Percentiles rank a stretch among this genome's conserved stretches.
phyloP scores from a whole-genome alignment of 2,797 vertebrate species.

The Mus spretus region DNA sequence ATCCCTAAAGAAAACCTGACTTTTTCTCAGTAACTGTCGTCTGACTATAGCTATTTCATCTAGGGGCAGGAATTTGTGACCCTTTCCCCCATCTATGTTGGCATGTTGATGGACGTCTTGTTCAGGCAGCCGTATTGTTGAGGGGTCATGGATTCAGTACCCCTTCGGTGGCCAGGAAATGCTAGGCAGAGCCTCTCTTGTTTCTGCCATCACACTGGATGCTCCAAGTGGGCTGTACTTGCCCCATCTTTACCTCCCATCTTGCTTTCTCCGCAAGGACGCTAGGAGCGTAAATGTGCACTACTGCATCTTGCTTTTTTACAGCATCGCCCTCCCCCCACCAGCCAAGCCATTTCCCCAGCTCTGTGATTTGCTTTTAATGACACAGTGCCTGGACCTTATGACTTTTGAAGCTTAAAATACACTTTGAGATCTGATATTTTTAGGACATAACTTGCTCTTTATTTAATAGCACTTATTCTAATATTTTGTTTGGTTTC shows the following conservation, averaged over 20 bases:
- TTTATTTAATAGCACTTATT: slow-evolving; percentile 13
- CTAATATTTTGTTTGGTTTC: not conserved
- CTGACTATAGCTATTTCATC: not conserved
- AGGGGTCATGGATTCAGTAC: not conserved
- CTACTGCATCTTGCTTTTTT: not conserved
- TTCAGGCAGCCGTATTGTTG: not conserved
- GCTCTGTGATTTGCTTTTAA: not conserved
- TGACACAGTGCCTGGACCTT: not conserved
- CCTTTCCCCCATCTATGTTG: not conserved
- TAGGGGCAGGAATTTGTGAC: too few species aligned
- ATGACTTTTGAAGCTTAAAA: slow-evolving; percentile 6
- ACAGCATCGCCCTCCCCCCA: too few species aligned
- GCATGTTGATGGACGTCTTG: not conserved
- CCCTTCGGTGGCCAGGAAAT: not conserved
- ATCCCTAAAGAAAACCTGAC: not conserved
- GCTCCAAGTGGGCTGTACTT: not conserved
- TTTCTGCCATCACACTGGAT: not conserved
- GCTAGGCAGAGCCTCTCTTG: not conserved
- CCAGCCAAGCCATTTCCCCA: not conserved
- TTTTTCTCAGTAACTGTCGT: not conserved
- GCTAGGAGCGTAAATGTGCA: not conserved
- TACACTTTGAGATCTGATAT: not conserved
- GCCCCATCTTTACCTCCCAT: not conserved
- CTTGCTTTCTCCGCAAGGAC: not conserved
- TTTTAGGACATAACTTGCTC: not conserved